Evolutionary conservation across 2,113 vertebrate genomes (phyloP).

Genomic region (Collichthys lucidus): DNA sequence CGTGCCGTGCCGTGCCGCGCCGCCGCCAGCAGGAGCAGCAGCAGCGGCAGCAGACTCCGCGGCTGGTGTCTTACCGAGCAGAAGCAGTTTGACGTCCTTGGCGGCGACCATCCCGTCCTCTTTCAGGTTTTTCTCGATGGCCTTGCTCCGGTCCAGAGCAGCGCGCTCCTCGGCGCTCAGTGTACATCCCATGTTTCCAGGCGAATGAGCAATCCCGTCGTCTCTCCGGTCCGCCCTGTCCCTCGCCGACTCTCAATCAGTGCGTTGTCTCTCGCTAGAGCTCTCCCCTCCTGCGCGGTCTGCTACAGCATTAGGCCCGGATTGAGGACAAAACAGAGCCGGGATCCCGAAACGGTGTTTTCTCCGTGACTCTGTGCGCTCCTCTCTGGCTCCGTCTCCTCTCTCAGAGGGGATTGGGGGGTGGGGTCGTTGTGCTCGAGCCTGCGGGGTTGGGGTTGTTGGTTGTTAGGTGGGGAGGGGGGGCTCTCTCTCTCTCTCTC

Average conservation of each 20-base stretch:
- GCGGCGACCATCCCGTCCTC: slow-evolving; percentile 94
- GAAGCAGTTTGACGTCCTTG: slow-evolving; percentile 96
- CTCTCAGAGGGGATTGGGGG: slow-evolving; percentile 76
- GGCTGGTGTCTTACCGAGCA: slow-evolving; percentile 90
- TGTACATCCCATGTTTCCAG: slow-evolving; percentile 96
- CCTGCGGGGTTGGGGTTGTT: slow-evolving; percentile 80
- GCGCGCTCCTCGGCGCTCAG: slow-evolving; percentile 97
- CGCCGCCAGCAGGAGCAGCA: slow-evolving; percentile 2
- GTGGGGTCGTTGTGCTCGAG: slow-evolving; percentile 80
- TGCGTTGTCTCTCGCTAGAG: slow-evolving; percentile 67
- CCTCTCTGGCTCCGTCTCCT: slow-evolving; percentile 72
- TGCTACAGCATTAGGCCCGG: slow-evolving; percentile 83
- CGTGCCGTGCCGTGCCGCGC: background rate
- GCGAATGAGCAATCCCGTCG: slow-evolving; percentile 79
- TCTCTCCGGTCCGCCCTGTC: slow-evolving; percentile 80
- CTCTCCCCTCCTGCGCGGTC: slow-evolving; percentile 66
- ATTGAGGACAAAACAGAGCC: slow-evolving; percentile 80
- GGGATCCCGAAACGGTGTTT: slow-evolving; percentile 67
- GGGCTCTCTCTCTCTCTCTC: slow-evolving; percentile 60
- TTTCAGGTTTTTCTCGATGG: slow-evolving; percentile 97
- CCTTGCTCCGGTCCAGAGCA: slow-evolving; percentile 97
- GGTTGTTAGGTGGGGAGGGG: slow-evolving; percentile 75
- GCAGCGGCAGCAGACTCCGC: slow-evolving; percentile 33
- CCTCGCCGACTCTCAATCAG: slow-evolving; percentile 78
- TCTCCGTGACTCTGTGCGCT: slow-evolving; percentile 64